These are phyloP conservation scores for Umimayanthus kanabou DNA, from an alignment of 92 coral and sea anemone species.

Conservation along the genomic window DNA sequence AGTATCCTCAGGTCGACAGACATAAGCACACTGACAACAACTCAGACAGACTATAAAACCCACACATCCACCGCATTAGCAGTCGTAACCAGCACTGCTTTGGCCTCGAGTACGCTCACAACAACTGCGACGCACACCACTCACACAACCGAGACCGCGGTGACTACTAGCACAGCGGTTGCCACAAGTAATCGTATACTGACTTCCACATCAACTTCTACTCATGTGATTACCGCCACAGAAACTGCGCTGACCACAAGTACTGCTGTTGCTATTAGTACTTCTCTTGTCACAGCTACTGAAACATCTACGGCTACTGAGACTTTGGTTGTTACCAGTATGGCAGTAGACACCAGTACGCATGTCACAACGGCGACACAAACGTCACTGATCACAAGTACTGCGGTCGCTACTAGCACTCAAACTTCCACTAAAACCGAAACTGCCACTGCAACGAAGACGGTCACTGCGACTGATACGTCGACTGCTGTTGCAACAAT, in stretches of 20 bases:
- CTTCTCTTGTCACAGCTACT: neutral
- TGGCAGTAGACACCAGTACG: slow-evolving; percentile 29
- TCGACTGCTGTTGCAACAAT: neutral
- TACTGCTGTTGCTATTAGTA: slow-evolving; percentile 26
- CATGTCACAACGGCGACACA: slow-evolving; percentile 21
- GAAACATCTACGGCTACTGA: slow-evolving; percentile 11
- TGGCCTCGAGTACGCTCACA: neutral
- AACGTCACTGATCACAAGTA: slow-evolving; percentile 23
- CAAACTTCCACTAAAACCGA: slow-evolving; percentile 18
- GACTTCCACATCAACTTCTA: neutral
- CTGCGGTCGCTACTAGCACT: slow-evolving; percentile 7
- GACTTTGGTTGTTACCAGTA: slow-evolving; percentile 8
- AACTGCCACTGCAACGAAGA: neutral
- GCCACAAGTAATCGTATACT: neutral
- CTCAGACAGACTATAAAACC: neutral
- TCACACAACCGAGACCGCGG: neutral
- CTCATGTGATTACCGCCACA: slow-evolving; percentile 3
- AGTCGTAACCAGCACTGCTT: slow-evolving; percentile 4
- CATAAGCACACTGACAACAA: neutral
- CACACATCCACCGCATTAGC: slow-evolving; percentile 4
- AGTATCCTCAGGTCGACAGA: neutral
- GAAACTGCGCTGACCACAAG: slow-evolving; percentile 37
- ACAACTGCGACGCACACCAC: slow-evolving; percentile 9
- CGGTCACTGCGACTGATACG: neutral
- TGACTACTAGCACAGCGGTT: slow-evolving; percentile 29